A percentile compares a stretch with the other conserved stretches of the same genome.
Evolutionary conservation across 1,140 invertebrate genomes (phyloP).

Genomic region (Antheraea mylitta): DNA sequence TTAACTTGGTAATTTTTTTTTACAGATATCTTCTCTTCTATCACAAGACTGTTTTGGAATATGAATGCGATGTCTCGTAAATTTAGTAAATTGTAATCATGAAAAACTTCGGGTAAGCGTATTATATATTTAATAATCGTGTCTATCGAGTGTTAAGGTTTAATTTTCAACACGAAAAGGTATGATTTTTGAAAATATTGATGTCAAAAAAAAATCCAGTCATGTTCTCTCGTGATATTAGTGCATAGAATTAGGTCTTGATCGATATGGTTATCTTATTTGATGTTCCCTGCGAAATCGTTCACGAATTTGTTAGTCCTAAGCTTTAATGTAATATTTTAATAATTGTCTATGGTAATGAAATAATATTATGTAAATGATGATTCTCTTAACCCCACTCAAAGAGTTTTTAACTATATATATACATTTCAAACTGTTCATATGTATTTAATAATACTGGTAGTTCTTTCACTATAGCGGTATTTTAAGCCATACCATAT

Average conservation of each 20-base stretch:
- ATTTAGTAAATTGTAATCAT: not conserved
- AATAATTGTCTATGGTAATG: not conserved
- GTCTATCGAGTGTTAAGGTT: constrained; percentile 9
- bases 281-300: constrained; percentile 37
- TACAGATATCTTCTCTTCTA: constrained; percentile 94
- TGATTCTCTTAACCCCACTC: not conserved
- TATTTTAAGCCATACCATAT: not conserved
- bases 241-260: constrained; percentile 41
- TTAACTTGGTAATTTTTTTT: constrained; percentile 33
- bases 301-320: constrained; percentile 65
- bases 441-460: too few relatives aligned
- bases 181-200: constrained; percentile 18
- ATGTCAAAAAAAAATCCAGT: constrained; percentile 30
- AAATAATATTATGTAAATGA: not conserved
- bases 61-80: constrained; percentile 76
- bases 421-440: too few relatives aligned
- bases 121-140: constrained; percentile 14
- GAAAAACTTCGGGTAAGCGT: not conserved
- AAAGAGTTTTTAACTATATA: too few relatives aligned
- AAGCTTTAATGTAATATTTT: constrained; percentile 51
- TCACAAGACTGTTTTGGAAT: constrained; percentile 94
- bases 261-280: constrained; percentile 28
- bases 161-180: constrained; percentile 18
- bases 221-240: constrained; percentile 64
- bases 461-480: too few relatives aligned